phyloP scores from a whole-genome alignment of 2,797 vertebrate species.

The Monodelphis domestica region DNA sequence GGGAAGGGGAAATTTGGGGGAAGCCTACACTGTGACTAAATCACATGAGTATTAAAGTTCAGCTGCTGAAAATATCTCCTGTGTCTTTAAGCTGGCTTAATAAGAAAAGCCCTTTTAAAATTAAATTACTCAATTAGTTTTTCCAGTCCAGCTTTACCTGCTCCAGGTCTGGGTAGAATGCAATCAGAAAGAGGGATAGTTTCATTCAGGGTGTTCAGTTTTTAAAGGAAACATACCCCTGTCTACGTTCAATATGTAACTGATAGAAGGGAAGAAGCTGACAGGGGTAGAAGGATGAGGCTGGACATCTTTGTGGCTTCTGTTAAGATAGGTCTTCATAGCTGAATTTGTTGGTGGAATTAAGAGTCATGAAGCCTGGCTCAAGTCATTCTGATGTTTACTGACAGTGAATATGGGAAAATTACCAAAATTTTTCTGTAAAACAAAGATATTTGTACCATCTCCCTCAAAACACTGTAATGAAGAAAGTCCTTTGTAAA shows the following conservation, averaged over 20 bases:
- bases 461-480: not conserved
- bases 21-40: not conserved
- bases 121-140: conserved; percentile 30
- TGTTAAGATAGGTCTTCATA: conserved; percentile 8
- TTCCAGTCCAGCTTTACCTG: conserved; percentile 33
- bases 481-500: too few relatives aligned
- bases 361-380: too few relatives aligned
- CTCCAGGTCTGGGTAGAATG: conserved; percentile 26
- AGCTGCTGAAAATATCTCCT: conserved; percentile 36
- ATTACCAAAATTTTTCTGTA: not conserved
- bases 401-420: too few relatives aligned
- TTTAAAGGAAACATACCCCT: conserved; percentile 4
- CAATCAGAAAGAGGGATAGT: conserved; percentile 1
- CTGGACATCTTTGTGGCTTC: conserved; percentile 39
- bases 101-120: conserved; percentile 47
- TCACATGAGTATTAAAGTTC: conserved; percentile 41
- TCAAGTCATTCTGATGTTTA: too few relatives aligned
- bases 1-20: conserved; percentile 41
- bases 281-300: conserved; percentile 33
- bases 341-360: conserved; percentile 16
- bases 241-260: conserved; percentile 10
- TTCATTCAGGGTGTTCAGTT: conserved; percentile 20
- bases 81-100: not conserved
- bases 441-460: not conserved
- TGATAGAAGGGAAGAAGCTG: conserved; percentile 35